phyloP scores from a whole-genome alignment of 2,797 vertebrate species.

The Allobates femoralis region DNA sequence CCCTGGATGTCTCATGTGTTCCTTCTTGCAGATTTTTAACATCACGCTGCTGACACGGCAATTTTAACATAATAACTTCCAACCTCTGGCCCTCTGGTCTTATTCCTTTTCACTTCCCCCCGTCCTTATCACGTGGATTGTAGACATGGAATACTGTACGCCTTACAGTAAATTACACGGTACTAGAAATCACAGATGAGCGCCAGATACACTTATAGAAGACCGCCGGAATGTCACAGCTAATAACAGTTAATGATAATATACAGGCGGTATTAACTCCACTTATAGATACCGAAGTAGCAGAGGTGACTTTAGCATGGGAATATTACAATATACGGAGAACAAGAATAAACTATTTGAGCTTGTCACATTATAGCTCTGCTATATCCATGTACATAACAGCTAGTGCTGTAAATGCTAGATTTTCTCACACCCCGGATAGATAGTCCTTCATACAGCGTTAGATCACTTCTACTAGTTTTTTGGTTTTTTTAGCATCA shows the following conservation, averaged over 20 bases:
- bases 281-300: neutral
- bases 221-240: neutral
- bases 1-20: neutral
- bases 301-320: neutral
- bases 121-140: neutral
- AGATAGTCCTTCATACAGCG: neutral
- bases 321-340: neutral
- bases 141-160: neutral
- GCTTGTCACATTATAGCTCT: neutral
- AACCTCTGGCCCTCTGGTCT: neutral
- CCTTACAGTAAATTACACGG: neutral
- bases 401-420: neutral
- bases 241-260: neutral
- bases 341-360: neutral
- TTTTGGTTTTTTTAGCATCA: constrained; percentile 6
- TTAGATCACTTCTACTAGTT: neutral
- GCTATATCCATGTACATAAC: neutral
- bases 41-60: neutral
- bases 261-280: neutral
- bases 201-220: neutral
- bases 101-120: neutral
- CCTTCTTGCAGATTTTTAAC: neutral
- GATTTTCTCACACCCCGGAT: neutral
- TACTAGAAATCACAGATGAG: constrained; percentile 19
- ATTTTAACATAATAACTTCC: neutral